phyloP scores from a whole-genome alignment of 2,113 vertebrate genomes.

The Rhodinocichla rosea region DNA sequence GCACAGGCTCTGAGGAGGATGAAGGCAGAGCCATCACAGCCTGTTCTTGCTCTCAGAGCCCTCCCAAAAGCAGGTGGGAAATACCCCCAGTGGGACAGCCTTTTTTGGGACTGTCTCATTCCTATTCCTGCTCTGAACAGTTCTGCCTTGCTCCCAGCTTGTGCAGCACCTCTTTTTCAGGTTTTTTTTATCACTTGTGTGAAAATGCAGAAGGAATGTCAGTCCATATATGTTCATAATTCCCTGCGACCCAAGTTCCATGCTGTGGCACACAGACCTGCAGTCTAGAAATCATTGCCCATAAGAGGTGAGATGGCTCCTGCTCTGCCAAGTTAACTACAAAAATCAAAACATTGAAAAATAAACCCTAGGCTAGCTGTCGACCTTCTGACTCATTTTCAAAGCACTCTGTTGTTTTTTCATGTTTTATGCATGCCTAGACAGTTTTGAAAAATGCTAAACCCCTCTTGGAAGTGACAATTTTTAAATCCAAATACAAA shows the following conservation, averaged over 20 bases:
- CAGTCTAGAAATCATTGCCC: not conserved
- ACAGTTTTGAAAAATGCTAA: not conserved
- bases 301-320: not conserved
- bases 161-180: not conserved
- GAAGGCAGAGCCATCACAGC: not conserved
- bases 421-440: not conserved
- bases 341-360: not conserved
- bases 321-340: not conserved
- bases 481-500: not conserved
- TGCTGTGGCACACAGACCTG: not conserved
- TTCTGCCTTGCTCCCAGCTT: not conserved
- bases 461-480: not conserved
- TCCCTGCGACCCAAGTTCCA: not conserved
- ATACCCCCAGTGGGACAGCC: not conserved
- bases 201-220: not conserved
- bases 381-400: not conserved
- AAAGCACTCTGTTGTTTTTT: not conserved
- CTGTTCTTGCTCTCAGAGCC: fast-evolving
- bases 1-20: not conserved
- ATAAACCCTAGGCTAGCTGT: not conserved
- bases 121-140: fast-evolving
- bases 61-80: not conserved
- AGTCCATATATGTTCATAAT: not conserved
- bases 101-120: not conserved
- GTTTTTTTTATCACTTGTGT: not conserved